Evolutionary conservation across 2,888 invertebrate genomes (phyloP).

Genomic region (Salticus scenicus): DNA sequence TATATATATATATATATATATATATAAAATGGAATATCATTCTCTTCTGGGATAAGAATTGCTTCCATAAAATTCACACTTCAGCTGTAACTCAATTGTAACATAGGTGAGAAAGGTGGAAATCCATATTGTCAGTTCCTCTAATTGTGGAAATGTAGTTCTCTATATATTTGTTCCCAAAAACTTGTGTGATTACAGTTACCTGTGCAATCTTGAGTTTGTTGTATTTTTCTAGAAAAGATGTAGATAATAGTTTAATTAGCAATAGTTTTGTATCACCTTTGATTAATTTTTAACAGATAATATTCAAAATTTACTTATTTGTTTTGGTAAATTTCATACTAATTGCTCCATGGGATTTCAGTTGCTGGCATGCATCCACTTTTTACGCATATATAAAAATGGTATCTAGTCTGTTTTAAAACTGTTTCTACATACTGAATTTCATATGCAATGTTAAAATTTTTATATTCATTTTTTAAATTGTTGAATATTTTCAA

Average conservation of each 20-base stretch:
- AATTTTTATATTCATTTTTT: too few species aligned
- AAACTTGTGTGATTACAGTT: neutral
- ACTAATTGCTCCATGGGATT: too few species aligned
- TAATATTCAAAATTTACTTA: neutral
- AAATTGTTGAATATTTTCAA: too few species aligned
- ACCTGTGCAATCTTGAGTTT: neutral
- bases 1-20: neutral
- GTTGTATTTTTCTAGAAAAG: neutral
- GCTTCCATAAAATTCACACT: conserved; percentile 22
- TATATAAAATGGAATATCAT: neutral
- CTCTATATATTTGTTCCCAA: neutral
- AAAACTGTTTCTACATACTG: too few species aligned
- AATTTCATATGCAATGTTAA: too few species aligned
- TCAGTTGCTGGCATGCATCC: too few species aligned
- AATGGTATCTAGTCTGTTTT: too few species aligned
- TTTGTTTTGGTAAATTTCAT: too few species aligned
- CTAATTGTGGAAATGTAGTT: neutral
- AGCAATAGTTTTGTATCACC: neutral
- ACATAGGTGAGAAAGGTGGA: neutral
- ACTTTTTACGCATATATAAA: too few species aligned
- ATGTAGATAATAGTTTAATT: neutral
- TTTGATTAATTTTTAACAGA: neutral
- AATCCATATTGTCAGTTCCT: neutral
- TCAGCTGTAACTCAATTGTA: conserved; percentile 23
- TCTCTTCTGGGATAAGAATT: conserved; percentile 22